Percentiles rank a stretch among this genome's conserved stretches.
phyloP scores from a whole-genome alignment of 2,888 invertebrate genomes.

The Rhagium mordax region DNA sequence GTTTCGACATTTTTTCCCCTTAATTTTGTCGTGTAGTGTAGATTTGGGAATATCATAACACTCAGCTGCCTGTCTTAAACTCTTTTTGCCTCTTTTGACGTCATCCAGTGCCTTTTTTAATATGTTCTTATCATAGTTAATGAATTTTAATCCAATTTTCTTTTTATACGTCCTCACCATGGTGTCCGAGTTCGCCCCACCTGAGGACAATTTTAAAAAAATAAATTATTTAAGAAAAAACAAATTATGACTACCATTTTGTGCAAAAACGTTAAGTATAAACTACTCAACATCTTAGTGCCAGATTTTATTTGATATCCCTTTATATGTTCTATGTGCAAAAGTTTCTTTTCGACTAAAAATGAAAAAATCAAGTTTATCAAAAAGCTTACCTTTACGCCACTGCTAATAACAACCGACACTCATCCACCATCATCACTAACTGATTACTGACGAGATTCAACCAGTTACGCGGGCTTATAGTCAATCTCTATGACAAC shows the following conservation, averaged over 20 bases:
- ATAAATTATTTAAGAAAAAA: neutral
- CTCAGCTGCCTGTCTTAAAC: conserved; percentile 35
- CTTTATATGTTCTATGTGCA: neutral
- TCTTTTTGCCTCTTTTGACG: conserved; percentile 22
- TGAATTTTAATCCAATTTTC: conserved; percentile 29
- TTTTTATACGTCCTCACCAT: conserved; percentile 28
- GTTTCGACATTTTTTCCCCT: conserved; percentile 15
- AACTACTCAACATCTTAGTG: neutral
- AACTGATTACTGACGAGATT: no score
- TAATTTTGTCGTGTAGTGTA: conserved; percentile 35
- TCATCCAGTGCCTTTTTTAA: neutral
- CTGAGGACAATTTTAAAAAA: conserved; percentile 3
- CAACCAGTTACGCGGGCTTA: no score
- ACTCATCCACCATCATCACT: neutral
- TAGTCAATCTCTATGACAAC: no score
- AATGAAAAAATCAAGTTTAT: neutral
- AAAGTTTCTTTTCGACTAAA: neutral
- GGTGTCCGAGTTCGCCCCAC: conserved; percentile 32
- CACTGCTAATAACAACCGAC: neutral
- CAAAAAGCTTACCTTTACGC: neutral
- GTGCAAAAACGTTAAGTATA: neutral
- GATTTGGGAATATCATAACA: conserved; percentile 38
- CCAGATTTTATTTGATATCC: neutral
- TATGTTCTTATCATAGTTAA: conserved; percentile 16
- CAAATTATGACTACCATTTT: neutral